A percentile compares a stretch with the other conserved stretches of the same genome.
phyloP scores from a whole-genome alignment of 2,797 vertebrate species.

The Dallia pectoralis region DNA sequence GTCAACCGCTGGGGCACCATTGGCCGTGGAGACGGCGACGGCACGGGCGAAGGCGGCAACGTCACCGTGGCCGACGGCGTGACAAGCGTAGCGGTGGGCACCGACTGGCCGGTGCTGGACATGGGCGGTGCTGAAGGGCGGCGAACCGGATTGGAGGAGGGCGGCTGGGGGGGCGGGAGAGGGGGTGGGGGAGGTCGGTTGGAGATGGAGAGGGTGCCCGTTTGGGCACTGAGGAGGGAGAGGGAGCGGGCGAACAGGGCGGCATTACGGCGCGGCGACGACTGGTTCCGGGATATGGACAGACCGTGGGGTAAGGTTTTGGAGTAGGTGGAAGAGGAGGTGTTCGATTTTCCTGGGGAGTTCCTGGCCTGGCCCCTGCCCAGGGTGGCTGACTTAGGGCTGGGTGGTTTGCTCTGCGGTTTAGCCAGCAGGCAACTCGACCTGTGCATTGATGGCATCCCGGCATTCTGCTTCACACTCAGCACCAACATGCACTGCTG shows the following conservation, averaged over 20 bases:
- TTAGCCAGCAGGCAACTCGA: slow-evolving; percentile 41
- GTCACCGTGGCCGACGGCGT: slow-evolving; percentile 63
- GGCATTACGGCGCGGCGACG: slow-evolving; percentile 62
- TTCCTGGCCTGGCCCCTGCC: slow-evolving; percentile 29
- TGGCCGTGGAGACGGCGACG: slow-evolving; percentile 54
- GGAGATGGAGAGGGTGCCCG: slow-evolving; percentile 65
- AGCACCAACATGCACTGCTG: slow-evolving; percentile 92
- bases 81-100: slow-evolving; percentile 73
- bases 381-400: slow-evolving; percentile 22
- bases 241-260: slow-evolving; percentile 74
- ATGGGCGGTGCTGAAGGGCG: slow-evolving; percentile 53
- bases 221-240: slow-evolving; percentile 63
- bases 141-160: slow-evolving; percentile 55
- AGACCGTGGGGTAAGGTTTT: slow-evolving; percentile 74
- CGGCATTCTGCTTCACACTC: slow-evolving; percentile 81
- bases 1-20: slow-evolving; percentile 66
- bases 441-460: slow-evolving; percentile 42
- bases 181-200: slow-evolving; percentile 66
- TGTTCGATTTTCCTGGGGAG: slow-evolving; percentile 24
- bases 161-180: slow-evolving; percentile 60
- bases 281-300: slow-evolving; percentile 66
- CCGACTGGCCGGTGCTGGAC: slow-evolving; percentile 55
- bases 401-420: slow-evolving; percentile 33
- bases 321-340: slow-evolving; percentile 53
- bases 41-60: slow-evolving; percentile 65